phyloP scores from a whole-genome alignment of 1,140 invertebrate genomes.

The Atopsyche davidsoni region DNA sequence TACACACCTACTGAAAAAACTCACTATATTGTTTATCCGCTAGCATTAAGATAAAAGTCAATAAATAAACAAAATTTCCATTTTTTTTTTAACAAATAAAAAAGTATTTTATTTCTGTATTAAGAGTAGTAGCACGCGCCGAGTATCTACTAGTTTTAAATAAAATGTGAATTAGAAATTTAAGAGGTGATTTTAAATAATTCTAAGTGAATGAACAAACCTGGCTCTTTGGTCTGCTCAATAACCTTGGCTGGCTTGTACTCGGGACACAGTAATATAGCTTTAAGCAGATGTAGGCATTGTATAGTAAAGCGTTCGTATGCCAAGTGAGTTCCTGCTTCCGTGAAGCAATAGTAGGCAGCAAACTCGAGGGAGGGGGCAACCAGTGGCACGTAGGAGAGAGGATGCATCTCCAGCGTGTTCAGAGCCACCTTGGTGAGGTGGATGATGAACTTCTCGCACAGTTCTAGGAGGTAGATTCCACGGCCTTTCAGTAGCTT shows the following conservation, averaged over 20 bases:
- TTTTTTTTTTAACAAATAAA: too few relatives aligned
- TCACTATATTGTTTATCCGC: too few relatives aligned
- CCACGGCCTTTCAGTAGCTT: constrained; percentile 56
- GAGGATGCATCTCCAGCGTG: constrained; percentile 68
- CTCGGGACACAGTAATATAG: constrained; percentile 68
- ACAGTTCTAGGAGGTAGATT: constrained; percentile 55
- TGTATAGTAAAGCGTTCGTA: constrained; percentile 86
- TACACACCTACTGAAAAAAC: too few relatives aligned
- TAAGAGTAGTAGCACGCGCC: too few relatives aligned
- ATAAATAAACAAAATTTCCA: too few relatives aligned
- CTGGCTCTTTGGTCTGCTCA: constrained; percentile 48
- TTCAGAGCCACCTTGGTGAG: constrained; percentile 72
- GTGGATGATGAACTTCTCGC: constrained; percentile 76
- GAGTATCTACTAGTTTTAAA: too few relatives aligned
- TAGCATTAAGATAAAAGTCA: too few relatives aligned
- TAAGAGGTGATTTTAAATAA: too few relatives aligned
- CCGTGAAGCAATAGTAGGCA: constrained; percentile 80
- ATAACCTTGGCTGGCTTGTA: constrained; percentile 61
- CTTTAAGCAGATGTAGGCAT: constrained; percentile 83
- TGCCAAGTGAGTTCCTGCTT: constrained; percentile 61
- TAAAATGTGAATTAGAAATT: too few relatives aligned
- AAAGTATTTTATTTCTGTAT: too few relatives aligned
- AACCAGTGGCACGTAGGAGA: constrained; percentile 74
- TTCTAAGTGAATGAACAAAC: too few relatives aligned
- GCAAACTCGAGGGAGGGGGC: constrained; percentile 73